A percentile compares a stretch with the other conserved stretches of the same genome.
phyloP scores from a whole-genome alignment of 2,888 invertebrate genomes.

The Carcina quercana region DNA sequence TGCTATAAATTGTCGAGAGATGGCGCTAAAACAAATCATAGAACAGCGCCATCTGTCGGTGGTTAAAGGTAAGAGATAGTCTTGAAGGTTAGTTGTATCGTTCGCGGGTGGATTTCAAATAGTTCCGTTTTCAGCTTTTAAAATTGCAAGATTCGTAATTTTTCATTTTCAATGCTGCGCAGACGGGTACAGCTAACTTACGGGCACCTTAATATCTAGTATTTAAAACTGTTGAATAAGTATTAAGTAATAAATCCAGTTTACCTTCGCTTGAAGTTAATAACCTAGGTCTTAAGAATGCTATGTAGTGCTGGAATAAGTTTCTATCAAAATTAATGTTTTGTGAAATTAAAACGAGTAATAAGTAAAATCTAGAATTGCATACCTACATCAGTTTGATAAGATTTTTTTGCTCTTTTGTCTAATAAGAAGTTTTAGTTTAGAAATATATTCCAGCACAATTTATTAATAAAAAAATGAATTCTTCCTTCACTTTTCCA shows the following conservation, averaged over 20 bases:
- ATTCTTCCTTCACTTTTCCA: conserved; percentile 51
- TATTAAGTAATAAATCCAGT: conserved; percentile 26
- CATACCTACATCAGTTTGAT: neutral
- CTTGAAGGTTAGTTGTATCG: too few relatives aligned
- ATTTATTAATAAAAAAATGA: conserved; percentile 29
- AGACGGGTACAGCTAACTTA: conserved; percentile 26
- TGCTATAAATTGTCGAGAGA: too few relatives aligned
- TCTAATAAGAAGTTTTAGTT: neutral
- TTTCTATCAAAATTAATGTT: conserved; percentile 22
- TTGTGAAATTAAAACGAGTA: neutral
- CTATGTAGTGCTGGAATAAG: conserved; percentile 52
- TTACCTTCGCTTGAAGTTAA: conserved; percentile 50
- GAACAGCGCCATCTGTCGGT: too few relatives aligned
- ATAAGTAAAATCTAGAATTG: neutral
- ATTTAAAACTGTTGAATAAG: conserved; percentile 33
- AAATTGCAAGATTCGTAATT: neutral
- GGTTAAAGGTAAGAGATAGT: too few relatives aligned
- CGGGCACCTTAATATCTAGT: conserved; percentile 31
- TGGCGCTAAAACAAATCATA: too few relatives aligned
- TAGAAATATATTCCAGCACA: conserved; percentile 47
- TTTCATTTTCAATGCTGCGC: conserved; percentile 1
- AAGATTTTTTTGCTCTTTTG: neutral
- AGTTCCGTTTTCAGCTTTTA: neutral
- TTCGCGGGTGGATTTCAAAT: too few relatives aligned
- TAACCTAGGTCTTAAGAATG: conserved; percentile 43